Evolutionary conservation across 2,113 vertebrate genomes (phyloP), one percentile per base, ranked within the genome.

Genomic region (Gymnorhina tibicen): DNA sequence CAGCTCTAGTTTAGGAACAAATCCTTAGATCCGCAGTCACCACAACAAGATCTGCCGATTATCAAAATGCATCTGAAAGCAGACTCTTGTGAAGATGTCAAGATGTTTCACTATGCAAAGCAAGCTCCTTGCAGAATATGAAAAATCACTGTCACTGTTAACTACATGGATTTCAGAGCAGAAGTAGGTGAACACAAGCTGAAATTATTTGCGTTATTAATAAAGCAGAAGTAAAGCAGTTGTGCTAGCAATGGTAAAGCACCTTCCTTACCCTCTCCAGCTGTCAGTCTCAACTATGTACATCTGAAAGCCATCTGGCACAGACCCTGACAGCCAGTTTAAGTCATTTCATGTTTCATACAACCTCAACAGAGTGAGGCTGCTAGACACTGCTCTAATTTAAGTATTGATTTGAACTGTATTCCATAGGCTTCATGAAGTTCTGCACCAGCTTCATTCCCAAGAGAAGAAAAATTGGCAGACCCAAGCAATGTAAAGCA

Each of bases 181-280:
- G 55, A 77, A 83, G 30, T 11, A 72, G 35, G 24, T 62, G 58
- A 95, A 85, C 20, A 62, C 14, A 72, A 81, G 44, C 68, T 52
- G 47, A 72, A 81, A 32, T 33, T 0, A 87, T 46, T 16, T 27
- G 16, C 1, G 13, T 12, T 78, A 52, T 59, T 91, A 93, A 55
- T n/a, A 95, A 91, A 88, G 62, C 62, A 93, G 78, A 95, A 93
- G 60, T 26, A 80, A 94, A 89, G 67, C 55, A 62, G 63, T 76
- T 86, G 55, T 84, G 26, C 52, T 83, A 86, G 37, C 37, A 69
- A 49, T 5, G 10, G 33, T n/a, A 76, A 27, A 88, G 59, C 30
- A 80, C 79, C 63, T 93, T 77, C 42, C 41, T 33, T 47, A 50
- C 39, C 24, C 79, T 84, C 27, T 24, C 63, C 79, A 93, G 56